Conservation (phyloP, 2,888 invertebrate genomes). For the Phasia obesa region DNA sequence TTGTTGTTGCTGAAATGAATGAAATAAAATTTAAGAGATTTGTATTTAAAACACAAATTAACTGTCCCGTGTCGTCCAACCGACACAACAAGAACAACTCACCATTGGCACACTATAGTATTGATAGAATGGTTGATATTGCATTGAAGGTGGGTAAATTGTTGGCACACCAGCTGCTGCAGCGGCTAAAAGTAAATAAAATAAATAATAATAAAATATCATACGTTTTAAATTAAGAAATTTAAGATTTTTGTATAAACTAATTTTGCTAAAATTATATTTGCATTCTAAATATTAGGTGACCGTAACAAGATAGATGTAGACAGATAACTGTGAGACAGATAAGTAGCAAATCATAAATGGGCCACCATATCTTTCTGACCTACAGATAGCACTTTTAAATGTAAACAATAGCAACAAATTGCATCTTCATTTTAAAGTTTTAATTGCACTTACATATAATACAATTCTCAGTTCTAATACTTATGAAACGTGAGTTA, state of each 20-base stretch:
- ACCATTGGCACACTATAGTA: constrained; percentile 84
- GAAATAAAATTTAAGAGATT: constrained; percentile 31
- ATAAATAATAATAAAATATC: constrained; percentile 24
- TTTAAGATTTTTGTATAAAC: constrained; percentile 32
- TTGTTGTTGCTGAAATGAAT: background rate
- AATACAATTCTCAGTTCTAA: no score
- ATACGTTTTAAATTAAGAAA: constrained; percentile 48
- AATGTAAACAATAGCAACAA: no score
- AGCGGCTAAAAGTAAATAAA: constrained; percentile 56
- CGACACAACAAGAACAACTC: constrained; percentile 67
- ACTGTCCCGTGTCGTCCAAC: background rate
- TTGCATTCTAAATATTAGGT: constrained; percentile 50
- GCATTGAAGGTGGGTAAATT: constrained; percentile 83
- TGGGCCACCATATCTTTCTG: no score
- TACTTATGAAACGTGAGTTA: no score
- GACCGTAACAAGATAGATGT: constrained; percentile 62
- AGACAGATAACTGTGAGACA: no score
- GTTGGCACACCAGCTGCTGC: constrained; percentile 82
- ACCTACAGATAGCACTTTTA: no score
- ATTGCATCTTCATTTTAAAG: no score
- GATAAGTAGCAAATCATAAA: no score
- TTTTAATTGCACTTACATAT: no score
- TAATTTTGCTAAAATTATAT: constrained; percentile 24
- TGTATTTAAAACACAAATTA: constrained; percentile 11
- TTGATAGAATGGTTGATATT: constrained; percentile 83